Base-by-base conservation (phyloP, 1,140 invertebrate genomes). In the Pseudomyrmex sp. region DNA sequence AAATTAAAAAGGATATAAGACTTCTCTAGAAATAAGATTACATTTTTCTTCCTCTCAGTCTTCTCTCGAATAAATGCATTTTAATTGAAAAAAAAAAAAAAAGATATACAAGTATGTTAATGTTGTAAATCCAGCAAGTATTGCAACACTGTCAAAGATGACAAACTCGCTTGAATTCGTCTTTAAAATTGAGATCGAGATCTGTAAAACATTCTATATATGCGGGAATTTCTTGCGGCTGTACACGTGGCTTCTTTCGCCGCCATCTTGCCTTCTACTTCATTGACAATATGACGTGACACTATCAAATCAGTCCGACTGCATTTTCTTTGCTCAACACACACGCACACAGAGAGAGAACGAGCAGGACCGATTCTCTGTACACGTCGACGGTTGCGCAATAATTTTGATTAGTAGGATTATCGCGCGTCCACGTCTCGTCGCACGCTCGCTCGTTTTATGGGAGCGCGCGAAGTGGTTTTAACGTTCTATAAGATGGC, bases 401-500 rank as follows among this genome's bases (percentile, higher is more conserved):
- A 80, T 80, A 80, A 80, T 80, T 80, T 80, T 80, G 76, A 80
- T 80, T 80, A 66, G 66, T 80, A 80, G 76, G 54, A 80, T 80
- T 80, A 80, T 44, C 76, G 46, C 63, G 23, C n/a, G n/a, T n/a
- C 65, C 52, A 9, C 3, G 9, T 8, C 76, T 20, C 66, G 72
- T 23, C 73, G 58, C 74, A 20, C 58, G 20, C 58, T 70, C 66
- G 76, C 35, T 35, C 35, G 5, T 35, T 80, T 80, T 72, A 80
- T 80, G 72, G 82, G 88, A 86, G 86, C 85, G 88, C 80, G 61
- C 65, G 87, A 90, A 88, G 89, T 88, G 77, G 87, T 88, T 88
- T 74, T 73, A 88, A 88, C 87, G 85, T 86, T 85, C 82, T 85
- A 88, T 85, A 91, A 90, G 91, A 92, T 91, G 90, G 91, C 90